Conservation (phyloP, 2,113 vertebrate species). For the Anolis sagrei region DNA sequence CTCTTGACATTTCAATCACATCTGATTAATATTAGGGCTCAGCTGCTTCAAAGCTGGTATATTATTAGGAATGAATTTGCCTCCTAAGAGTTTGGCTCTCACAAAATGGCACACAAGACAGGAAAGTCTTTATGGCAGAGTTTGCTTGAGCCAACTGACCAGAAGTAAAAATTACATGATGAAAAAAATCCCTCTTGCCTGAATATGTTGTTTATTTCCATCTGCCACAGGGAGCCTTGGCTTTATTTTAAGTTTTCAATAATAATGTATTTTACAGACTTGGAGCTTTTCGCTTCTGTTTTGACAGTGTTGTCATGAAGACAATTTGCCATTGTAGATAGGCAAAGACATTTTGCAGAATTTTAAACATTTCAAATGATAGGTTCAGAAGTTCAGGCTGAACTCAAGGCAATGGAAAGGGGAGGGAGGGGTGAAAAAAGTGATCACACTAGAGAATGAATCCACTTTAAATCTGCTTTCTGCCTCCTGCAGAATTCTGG, state of each 20-base stretch:
- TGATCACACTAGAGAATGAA: too few relatives aligned
- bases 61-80: slow-evolving; percentile 57
- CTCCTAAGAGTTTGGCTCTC: slow-evolving; percentile 59
- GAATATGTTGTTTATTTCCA: slow-evolving; percentile 52
- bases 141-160: slow-evolving; percentile 47
- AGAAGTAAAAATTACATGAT: slow-evolving; percentile 43
- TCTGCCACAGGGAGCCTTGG: slow-evolving; percentile 25
- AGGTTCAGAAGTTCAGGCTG: slow-evolving; percentile 46
- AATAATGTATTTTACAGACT: slow-evolving; percentile 17
- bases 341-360: slow-evolving; percentile 1
- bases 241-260: not conserved
- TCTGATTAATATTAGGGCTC: slow-evolving; percentile 44
- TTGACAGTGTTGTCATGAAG: slow-evolving; percentile 14
- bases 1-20: slow-evolving; percentile 60
- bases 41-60: slow-evolving; percentile 49
- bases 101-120: slow-evolving; percentile 60
- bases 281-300: slow-evolving; percentile 28
- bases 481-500: too few relatives aligned
- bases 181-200: slow-evolving; percentile 44
- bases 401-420: not conserved
- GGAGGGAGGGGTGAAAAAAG: slow-evolving; percentile 37
- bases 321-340: slow-evolving; percentile 22
- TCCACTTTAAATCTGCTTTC: too few relatives aligned
- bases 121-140: slow-evolving; percentile 61
- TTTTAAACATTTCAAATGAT: not conserved